Evolutionary conservation across 2,797 vertebrate genomes (phyloP).

Genomic region (Danio jaintianensis): DNA sequence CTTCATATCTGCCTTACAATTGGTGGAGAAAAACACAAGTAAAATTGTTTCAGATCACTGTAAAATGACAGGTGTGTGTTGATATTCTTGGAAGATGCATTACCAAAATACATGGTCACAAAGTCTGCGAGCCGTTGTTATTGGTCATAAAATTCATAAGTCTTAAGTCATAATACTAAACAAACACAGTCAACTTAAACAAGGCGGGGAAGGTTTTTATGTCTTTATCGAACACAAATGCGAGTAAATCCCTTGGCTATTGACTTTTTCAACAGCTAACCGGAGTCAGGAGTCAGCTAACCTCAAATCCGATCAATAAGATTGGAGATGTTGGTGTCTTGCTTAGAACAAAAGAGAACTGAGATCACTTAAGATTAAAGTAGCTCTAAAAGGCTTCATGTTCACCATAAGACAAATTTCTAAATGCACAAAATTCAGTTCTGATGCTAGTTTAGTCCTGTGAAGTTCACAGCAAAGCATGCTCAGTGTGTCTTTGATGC

Average conservation of each 20-base stretch:
- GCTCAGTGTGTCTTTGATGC: too few relatives aligned
- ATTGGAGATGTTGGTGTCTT: not conserved
- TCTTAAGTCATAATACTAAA: not conserved
- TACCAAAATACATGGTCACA: not conserved
- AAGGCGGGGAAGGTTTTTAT: not conserved
- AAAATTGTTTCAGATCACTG: not conserved
- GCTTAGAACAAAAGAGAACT: not conserved
- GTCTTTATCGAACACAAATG: not conserved
- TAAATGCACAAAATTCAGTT: too few relatives aligned
- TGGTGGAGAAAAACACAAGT: not conserved
- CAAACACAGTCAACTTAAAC: not conserved
- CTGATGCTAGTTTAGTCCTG: not conserved
- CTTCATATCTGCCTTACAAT: not conserved
- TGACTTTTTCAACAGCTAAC: constrained; percentile 2
- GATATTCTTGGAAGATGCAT: not conserved
- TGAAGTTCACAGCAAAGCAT: not conserved
- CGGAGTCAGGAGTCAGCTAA: not conserved
- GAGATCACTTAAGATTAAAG: not conserved
- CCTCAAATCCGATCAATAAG: not conserved
- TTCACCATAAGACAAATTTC: not conserved
- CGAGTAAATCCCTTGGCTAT: not conserved
- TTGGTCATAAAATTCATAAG: not conserved
- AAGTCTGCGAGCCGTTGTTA: too few relatives aligned
- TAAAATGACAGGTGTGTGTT: not conserved
- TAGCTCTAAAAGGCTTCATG: not conserved